Conservation (phyloP, 2,113 vertebrate genomes). For the Notiomystis cincta region DNA sequence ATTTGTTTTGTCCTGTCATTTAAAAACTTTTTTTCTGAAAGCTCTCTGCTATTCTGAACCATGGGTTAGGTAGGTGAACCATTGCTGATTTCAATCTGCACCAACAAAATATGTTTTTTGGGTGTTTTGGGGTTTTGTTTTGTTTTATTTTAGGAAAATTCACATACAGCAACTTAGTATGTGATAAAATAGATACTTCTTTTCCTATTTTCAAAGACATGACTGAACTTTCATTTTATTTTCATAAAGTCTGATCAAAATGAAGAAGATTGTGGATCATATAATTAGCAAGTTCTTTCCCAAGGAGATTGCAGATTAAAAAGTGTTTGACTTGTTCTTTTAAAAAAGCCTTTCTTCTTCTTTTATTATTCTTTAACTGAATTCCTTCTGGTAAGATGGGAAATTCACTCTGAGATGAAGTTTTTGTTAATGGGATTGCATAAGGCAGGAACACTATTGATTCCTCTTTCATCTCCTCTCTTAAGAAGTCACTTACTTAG, state of each 20-base stretch:
- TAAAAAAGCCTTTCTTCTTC: background rate
- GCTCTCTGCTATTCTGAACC: background rate
- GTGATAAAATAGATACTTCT: background rate
- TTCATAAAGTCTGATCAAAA: background rate
- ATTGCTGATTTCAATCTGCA: background rate
- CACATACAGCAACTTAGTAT: background rate
- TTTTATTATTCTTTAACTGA: background rate
- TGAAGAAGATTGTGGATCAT: background rate
- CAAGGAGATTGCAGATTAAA: background rate
- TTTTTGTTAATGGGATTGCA: background rate
- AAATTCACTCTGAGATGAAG: background rate
- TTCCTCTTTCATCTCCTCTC: background rate
- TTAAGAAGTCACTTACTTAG: background rate
- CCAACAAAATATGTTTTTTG: background rate
- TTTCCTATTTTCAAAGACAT: background rate
- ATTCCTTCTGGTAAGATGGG: background rate
- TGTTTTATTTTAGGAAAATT: background rate
- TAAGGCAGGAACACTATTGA: background rate
- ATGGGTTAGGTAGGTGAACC: background rate
- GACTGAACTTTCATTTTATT: no score
- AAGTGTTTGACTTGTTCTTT: background rate
- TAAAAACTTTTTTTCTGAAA: background rate
- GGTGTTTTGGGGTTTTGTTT: fast-evolving
- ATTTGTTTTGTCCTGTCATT: background rate
- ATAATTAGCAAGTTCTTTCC: background rate